Evolutionary conservation across 2,797 vertebrate genomes (phyloP), one percentile per base, ranked within the genome.

Genomic region (Podarcis lilfordi): DNA sequence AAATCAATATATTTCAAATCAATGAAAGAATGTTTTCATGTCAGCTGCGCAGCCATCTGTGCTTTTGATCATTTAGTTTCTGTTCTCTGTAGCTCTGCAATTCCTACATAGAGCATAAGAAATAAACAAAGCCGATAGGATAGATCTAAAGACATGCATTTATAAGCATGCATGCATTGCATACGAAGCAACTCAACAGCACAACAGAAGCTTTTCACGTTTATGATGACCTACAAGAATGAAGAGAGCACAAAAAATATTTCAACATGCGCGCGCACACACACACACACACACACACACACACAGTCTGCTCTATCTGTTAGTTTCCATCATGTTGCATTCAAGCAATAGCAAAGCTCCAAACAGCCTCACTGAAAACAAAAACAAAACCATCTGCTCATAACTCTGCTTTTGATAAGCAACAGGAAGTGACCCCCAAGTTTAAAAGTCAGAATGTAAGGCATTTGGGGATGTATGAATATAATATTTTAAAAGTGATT

Each of bases 11-110:
- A 1, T 61, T 92, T 91, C 23, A 45, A 86, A 59, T 88, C 84
- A 89, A 91, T 90, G 81, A 37, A 85, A 83, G n/a, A 90, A 66
- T 71, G 10, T 86, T 80, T 87, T 87, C 83, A 84, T 72, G 40
- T 86, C 84, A 82, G 4, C 59, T 7, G 1, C 3, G 3, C 23
- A 74, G 86, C 75, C 37, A 10, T 91, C 61, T 85, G 90, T 50
- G 43, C 91, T 88, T 23, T 35, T 88, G 17, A 13, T 81, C 29
- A 25, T 82, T 71, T 0, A 82, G 76, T 75, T 0, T 0, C 40
- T 10, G 23, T 74, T 66, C 40, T 87, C 55, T 37, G 11, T 81
- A 84, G 86, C n/a, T 74, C 7, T 85, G 32, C 29, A 79, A 21
- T 81, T 86, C 61, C 86, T 92, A 80, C 2, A 35, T 79, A 89